Base-by-base conservation (phyloP, 2,888 invertebrate species). In the Teinopalpus imperialis region DNA sequence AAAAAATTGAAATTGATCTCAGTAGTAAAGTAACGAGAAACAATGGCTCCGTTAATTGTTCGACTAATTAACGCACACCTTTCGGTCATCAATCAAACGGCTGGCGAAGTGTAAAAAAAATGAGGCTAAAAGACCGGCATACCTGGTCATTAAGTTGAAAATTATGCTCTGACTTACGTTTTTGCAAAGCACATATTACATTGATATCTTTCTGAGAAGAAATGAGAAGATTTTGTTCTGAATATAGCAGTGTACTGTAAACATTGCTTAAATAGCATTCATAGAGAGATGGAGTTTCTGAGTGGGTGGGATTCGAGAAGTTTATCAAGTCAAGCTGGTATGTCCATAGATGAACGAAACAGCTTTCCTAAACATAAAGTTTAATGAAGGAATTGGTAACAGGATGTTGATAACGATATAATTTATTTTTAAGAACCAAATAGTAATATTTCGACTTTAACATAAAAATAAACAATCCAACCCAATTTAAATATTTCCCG, bases 51-150 rank as follows among this genome's bases (percentile, higher is more conserved):
- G 59, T 70, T 77, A 77, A 76, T 76, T 72, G 66, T 65, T 54
- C 56, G 53, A 56, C 69, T 75, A 78, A 79, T 78, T 75, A 75
- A 54, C 66, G 66, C 48, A 68, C 73, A 77, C 70, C 74, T 76
- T 72, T 58, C 47, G 54, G 61, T 59, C 63, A 77, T 78, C 72
- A 69, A 74, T 79, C 78, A 77, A 72, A 66, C 55, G 57, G 52
- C 54, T 54, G 61, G 56, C 57, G 58, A 65, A 58, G 58, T 54
- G 60, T 60, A 4, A 3, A 66, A 71, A 66, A 66, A 66, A 65
- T 54, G 57, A 48, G 53, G 55, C 58, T 57, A 62, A 65, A 61
- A 61, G 59, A 59, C 2, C 56, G 50, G 52, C 44, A 48, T 45
- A 54, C 52, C 52, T 52, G 41, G 49, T 60, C 60, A 59, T 63